Conservation (phyloP, 2,797 vertebrate genomes). For the Anguilla pacifica region DNA sequence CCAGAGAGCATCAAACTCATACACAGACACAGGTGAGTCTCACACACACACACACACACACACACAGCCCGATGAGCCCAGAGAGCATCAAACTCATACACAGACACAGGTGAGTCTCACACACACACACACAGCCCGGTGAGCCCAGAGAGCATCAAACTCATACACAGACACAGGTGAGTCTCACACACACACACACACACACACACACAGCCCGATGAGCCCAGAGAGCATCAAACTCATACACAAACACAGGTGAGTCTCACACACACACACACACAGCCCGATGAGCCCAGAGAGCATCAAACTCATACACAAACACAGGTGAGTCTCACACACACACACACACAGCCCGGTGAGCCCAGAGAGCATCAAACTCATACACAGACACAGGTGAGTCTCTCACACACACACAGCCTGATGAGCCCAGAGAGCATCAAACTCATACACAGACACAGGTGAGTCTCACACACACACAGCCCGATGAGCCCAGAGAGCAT, state of each 20-base stretch:
- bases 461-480: constrained; percentile 31
- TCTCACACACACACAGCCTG: constrained; percentile 76
- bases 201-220: too few relatives aligned
- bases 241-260: background rate
- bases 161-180: too few relatives aligned
- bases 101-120: constrained; percentile 84
- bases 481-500: background rate
- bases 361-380: too few relatives aligned
- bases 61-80: too few relatives aligned
- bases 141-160: too few relatives aligned
- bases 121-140: background rate
- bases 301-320: too few relatives aligned
- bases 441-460: constrained; percentile 95
- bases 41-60: too few relatives aligned
- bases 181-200: background rate
- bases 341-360: background rate
- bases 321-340: constrained; percentile 22
- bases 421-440: constrained; percentile 95
- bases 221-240: too few relatives aligned
- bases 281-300: too few relatives aligned
- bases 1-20: background rate
- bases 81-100: constrained; percentile 92
- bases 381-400: too few relatives aligned
- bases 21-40: background rate
- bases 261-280: constrained; percentile 25